phyloP scores from a whole-genome alignment of 2,797 vertebrate genomes.

The Hyperoplus immaculatus region DNA sequence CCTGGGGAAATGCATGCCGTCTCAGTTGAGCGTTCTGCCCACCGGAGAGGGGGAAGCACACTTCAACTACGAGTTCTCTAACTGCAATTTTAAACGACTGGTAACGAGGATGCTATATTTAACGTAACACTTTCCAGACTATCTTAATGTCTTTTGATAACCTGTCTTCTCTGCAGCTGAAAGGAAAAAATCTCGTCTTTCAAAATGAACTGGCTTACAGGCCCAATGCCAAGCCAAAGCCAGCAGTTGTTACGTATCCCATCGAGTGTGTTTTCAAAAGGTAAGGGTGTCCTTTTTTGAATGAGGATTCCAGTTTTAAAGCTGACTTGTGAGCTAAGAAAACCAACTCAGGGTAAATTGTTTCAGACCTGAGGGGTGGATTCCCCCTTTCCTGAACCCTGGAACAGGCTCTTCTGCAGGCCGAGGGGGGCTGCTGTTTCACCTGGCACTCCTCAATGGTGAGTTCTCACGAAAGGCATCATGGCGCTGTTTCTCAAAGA shows the following conservation, averaged over 20 bases:
- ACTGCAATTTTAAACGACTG: constrained; percentile 77
- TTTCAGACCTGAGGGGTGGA: constrained; percentile 71
- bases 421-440: constrained; percentile 72
- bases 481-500: too few species aligned
- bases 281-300: constrained; percentile 39
- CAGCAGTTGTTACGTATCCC: constrained; percentile 53
- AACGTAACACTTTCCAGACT: not conserved
- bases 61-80: constrained; percentile 67
- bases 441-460: constrained; percentile 83
- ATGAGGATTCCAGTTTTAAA: not conserved
- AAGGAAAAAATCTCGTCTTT: constrained; percentile 67
- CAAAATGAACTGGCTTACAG: constrained; percentile 74
- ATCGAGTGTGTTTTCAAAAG: constrained; percentile 73
- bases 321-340: not conserved
- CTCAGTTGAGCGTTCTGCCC: constrained; percentile 38
- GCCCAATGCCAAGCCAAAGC: constrained; percentile 54
- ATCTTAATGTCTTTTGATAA: not conserved
- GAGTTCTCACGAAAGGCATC: not conserved
- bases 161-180: constrained; percentile 58
- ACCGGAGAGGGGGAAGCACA: constrained; percentile 52
- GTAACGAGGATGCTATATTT: constrained; percentile 43
- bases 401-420: constrained; percentile 62
- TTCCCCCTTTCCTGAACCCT: constrained; percentile 61
- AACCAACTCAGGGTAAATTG: fast-evolving
- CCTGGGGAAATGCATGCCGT: constrained; percentile 79